Conservation (phyloP, 1,140 invertebrate genomes). For the Hesperophylax magnus region DNA sequence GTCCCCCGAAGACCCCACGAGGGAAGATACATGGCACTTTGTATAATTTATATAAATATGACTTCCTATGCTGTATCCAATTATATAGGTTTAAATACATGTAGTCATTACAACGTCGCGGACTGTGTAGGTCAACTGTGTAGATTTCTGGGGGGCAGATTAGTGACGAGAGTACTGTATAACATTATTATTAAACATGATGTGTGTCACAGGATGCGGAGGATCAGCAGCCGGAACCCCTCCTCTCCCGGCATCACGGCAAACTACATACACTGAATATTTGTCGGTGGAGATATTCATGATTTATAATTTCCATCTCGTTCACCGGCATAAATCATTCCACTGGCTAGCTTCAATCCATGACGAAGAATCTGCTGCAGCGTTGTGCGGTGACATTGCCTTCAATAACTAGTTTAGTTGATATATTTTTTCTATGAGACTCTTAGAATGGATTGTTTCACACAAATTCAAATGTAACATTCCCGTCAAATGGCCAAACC, state of each 20-base stretch:
- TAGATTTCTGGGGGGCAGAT: background rate
- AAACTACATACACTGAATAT: constrained; percentile 52
- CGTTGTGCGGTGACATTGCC: background rate
- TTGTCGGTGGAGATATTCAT: background rate
- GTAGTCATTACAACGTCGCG: background rate
- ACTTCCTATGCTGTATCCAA: too few relatives aligned
- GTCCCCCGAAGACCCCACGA: too few relatives aligned
- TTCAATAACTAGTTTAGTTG: constrained; percentile 31
- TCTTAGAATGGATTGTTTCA: too few relatives aligned
- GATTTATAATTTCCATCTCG: background rate
- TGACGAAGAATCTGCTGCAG: background rate
- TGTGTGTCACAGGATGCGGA: constrained; percentile 48
- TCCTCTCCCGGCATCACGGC: constrained; percentile 51
- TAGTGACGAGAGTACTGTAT: background rate
- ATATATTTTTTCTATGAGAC: background rate
- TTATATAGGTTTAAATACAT: too few relatives aligned
- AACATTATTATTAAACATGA: constrained; percentile 7
- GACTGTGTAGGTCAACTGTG: background rate
- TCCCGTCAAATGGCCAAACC: too few relatives aligned
- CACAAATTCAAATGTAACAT: background rate
- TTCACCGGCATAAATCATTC: constrained; percentile 20
- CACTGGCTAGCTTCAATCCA: constrained; percentile 12
- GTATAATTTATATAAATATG: too few relatives aligned
- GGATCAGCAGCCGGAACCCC: constrained; percentile 51
- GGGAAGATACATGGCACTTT: too few relatives aligned